These are phyloP conservation scores for Cenopis cana DNA, from an alignment of 2,888 invertebrate genomes.

Conservation along the genomic window DNA sequence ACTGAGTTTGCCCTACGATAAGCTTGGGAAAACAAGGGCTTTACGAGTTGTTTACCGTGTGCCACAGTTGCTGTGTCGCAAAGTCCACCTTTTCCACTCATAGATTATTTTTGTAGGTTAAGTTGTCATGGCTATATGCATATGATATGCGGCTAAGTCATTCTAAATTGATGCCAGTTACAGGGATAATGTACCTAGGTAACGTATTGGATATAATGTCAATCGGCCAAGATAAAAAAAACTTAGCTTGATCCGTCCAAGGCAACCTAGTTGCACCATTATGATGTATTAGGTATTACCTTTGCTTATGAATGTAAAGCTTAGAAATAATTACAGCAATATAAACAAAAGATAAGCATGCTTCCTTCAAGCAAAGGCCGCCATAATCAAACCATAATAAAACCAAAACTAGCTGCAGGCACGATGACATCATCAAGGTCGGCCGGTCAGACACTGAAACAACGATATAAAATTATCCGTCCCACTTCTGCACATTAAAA, in stretches of 20 bases:
- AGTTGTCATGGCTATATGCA: not conserved
- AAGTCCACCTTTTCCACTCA: not conserved
- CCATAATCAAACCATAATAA: slow-evolving; percentile 53
- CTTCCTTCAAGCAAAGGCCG: slow-evolving; percentile 48
- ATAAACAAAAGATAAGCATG: slow-evolving; percentile 53
- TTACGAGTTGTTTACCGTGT: slow-evolving; percentile 14
- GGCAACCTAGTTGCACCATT: not conserved
- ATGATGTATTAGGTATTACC: not conserved
- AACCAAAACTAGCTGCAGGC: slow-evolving; percentile 63
- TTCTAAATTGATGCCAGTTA: not conserved
- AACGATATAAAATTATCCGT: slow-evolving; percentile 18
- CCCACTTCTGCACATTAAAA: slow-evolving; percentile 13
- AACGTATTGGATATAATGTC: not conserved
- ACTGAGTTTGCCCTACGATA: slow-evolving; percentile 15
- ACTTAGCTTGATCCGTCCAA: not conserved
- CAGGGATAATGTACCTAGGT: not conserved
- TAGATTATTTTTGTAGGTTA: slow-evolving; percentile 3
- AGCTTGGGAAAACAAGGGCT: slow-evolving; percentile 24
- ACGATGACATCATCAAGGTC: slow-evolving; percentile 80
- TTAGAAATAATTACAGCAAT: slow-evolving; percentile 41
- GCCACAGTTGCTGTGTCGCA: slow-evolving; percentile 2
- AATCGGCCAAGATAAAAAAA: not conserved
- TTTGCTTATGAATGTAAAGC: not conserved
- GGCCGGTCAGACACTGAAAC: slow-evolving; percentile 54
- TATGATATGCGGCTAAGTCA: not conserved